A percentile compares a stretch with the other conserved stretches of the same genome.
Evolutionary conservation across 2,888 invertebrate species (phyloP).

Genomic region (Myopa tessellatipennis): DNA sequence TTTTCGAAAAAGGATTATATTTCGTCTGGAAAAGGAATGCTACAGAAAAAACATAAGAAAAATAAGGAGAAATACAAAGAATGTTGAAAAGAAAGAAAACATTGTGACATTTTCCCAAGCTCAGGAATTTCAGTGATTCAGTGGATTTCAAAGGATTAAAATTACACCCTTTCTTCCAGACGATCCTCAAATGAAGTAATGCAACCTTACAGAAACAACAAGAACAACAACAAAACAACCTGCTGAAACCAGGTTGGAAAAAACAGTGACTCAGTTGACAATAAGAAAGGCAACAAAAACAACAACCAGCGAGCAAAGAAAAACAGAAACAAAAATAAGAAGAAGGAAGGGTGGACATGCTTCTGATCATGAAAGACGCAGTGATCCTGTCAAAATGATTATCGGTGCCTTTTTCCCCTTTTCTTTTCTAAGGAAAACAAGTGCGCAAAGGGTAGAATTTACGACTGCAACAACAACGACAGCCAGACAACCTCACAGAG

Average conservation of each 20-base stretch:
- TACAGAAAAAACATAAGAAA: neutral
- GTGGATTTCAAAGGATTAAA: slow-evolving; percentile 49
- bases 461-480: neutral
- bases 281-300: neutral
- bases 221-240: slow-evolving; percentile 21
- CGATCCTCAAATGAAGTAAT: slow-evolving; percentile 40
- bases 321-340: neutral
- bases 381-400: slow-evolving; percentile 26
- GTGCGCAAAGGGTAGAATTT: slow-evolving; percentile 1
- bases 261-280: neutral
- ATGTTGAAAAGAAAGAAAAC: slow-evolving; percentile 15
- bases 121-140: neutral
- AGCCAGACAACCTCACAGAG: neutral
- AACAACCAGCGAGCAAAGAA: neutral
- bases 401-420: neutral
- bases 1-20: neutral
- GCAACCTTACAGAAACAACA: slow-evolving; percentile 51
- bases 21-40: neutral
- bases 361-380: neutral
- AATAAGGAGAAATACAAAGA: neutral
- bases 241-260: no score
- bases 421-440: neutral
- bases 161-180: slow-evolving; percentile 51
- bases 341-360: neutral
- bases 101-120: slow-evolving; percentile 33